Percentiles rank a stretch among this genome's conserved stretches.
These are phyloP conservation scores for Exephanes ischioxanthus DNA, from an alignment of 2,888 invertebrate genomes.

Conservation along the genomic window DNA sequence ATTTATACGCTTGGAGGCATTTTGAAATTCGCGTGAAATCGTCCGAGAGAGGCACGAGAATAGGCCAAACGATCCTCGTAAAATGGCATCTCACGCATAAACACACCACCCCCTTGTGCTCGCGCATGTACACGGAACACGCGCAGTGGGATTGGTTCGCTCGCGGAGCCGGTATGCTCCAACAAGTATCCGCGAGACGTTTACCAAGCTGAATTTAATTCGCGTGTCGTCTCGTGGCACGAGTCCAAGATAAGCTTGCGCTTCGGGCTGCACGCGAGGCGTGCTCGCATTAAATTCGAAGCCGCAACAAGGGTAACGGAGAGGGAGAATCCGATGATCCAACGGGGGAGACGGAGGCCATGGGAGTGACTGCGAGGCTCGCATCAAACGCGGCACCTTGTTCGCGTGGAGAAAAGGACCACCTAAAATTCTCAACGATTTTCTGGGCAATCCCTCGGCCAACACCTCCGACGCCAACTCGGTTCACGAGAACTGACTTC, in stretches of 20 bases:
- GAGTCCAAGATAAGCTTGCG: conserved; percentile 67
- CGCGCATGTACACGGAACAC: conserved; percentile 1
- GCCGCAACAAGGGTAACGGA: conserved; percentile 41
- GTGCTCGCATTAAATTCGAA: conserved; percentile 61
- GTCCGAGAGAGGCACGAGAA: conserved; percentile 47
- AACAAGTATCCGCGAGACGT: conserved; percentile 67
- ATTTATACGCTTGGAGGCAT: conserved; percentile 24
- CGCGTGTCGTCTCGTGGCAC: conserved; percentile 67
- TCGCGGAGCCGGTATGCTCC: conserved; percentile 50
- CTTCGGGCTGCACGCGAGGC: conserved; percentile 62
- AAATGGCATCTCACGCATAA: conserved; percentile 51
- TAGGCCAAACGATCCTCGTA: conserved; percentile 59
- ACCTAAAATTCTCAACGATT: background rate
- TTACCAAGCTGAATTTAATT: conserved; percentile 68
- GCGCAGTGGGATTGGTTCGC: conserved; percentile 1
- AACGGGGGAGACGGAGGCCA: conserved; percentile 8
- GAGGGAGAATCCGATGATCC: conserved; percentile 43
- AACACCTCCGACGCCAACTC: conserved; percentile 22
- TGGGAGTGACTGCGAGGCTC: conserved; percentile 38
- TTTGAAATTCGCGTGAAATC: conserved; percentile 56
- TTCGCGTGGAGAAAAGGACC: conserved; percentile 30
- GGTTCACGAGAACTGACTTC: conserved; percentile 16
- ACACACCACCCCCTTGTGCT: conserved; percentile 16
- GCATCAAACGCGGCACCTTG: conserved; percentile 3
- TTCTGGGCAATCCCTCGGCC: conserved; percentile 8